Evolutionary conservation across 2,888 invertebrate genomes (phyloP).

Genomic region (Keiferia lycopersicella): DNA sequence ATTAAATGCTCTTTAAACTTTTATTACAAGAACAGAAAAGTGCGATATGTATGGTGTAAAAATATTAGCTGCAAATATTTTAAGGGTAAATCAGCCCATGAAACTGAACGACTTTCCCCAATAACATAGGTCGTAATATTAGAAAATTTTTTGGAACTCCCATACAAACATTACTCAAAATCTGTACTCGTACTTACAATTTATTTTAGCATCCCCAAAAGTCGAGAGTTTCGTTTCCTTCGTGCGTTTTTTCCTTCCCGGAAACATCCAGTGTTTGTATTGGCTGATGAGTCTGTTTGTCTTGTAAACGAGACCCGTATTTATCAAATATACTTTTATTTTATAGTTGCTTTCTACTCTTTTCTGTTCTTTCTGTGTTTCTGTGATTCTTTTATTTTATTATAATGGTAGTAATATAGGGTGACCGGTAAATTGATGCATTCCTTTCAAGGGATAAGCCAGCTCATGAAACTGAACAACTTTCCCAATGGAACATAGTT

Average conservation of each 20-base stretch:
- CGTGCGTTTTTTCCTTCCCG: constrained; percentile 4
- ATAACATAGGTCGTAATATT: too few species aligned
- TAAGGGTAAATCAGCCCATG: too few species aligned
- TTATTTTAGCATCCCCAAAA: not conserved
- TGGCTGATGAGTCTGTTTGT: constrained; percentile 69
- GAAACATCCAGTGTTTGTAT: constrained; percentile 52
- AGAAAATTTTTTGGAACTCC: too few species aligned
- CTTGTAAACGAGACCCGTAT: constrained; percentile 66
- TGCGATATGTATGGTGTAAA: too few species aligned
- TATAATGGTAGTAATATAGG: not conserved
- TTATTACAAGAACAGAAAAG: too few species aligned
- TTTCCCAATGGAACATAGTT: too few species aligned
- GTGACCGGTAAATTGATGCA: not conserved
- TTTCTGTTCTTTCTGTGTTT: not conserved
- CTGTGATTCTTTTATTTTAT: too few species aligned
- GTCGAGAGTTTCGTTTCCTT: not conserved
- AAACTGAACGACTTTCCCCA: too few species aligned
- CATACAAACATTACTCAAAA: too few species aligned
- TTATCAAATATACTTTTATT: constrained; percentile 37
- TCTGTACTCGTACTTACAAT: not conserved
- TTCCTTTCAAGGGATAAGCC: too few species aligned
- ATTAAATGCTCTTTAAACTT: not conserved
- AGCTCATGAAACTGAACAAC: too few species aligned
- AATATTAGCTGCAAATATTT: too few species aligned
- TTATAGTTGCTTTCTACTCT: constrained; percentile 11